These are phyloP conservation scores for Agapornis canus DNA, from an alignment of 2,797 vertebrate genomes.

Conservation along the genomic window DNA sequence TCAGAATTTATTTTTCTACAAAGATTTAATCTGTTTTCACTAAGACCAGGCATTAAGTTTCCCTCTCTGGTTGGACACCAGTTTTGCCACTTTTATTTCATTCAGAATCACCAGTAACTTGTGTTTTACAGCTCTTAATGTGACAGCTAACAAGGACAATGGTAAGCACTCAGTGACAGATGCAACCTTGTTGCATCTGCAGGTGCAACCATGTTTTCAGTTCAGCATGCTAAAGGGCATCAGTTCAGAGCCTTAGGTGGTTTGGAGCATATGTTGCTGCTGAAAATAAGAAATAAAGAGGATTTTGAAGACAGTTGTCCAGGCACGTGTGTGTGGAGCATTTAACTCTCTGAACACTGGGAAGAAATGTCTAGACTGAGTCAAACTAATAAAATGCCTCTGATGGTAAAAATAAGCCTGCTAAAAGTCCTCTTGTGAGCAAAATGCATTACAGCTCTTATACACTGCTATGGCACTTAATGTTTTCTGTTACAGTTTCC, in stretches of 20 bases:
- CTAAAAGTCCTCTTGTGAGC: not conserved
- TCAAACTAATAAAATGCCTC: not conserved
- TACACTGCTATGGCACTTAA: not conserved
- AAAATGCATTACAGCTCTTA: not conserved
- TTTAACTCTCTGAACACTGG: not conserved
- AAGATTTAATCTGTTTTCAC: not conserved
- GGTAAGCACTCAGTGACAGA: not conserved
- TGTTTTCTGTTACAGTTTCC: conserved; percentile 39
- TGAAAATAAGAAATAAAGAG: conserved; percentile 11
- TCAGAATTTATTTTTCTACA: not conserved
- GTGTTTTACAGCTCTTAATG: not conserved
- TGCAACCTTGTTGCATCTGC: conserved; percentile 4
- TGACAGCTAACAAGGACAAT: conserved; percentile 31
- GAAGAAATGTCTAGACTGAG: not conserved
- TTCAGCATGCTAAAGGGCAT: not conserved
- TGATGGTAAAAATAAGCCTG: not conserved
- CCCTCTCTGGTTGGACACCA: not conserved
- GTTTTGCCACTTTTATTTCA: not conserved
- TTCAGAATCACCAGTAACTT: not conserved
- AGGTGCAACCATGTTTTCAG: conserved; percentile 25
- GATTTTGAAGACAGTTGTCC: not conserved
- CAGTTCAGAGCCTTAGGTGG: not conserved
- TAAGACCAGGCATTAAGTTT: not conserved
- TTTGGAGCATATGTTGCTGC: not conserved
- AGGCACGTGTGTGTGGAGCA: not conserved